Evolutionary conservation across 2,113 vertebrate species (phyloP), one percentile per base, ranked within the genome.

Genomic region (Arizona elegans): DNA sequence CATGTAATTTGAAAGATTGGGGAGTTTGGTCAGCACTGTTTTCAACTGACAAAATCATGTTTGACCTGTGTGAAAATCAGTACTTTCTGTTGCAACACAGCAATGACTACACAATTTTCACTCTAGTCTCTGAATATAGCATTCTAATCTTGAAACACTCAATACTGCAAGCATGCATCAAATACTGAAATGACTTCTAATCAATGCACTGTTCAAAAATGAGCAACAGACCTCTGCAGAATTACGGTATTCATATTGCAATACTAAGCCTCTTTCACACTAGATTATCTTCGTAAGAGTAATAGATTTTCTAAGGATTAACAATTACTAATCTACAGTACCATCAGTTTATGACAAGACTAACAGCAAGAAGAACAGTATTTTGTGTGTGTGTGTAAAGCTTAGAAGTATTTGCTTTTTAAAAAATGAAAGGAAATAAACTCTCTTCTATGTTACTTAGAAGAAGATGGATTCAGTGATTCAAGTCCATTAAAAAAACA

Each of bases 401-500:
- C 90, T 91, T 26, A 87, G 43, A 23, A 88, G 26, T 15, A 9
- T 91, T 56, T 38, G 6, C 3, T 33, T 92, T 6, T 24, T 53
- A n/a, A 65, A 58, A 33, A 52, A 52, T 75, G 70, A 87, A 38
- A 24, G 13, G 65, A 91, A 10, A 54, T 6, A 52, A 75, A 33
- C 15, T 13, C 17, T 81, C 21, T 38, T 33, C 33, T 94, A 58
- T 70, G 92, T 94, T 94, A 94, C 95, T 96, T 90, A 92, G 94
- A 94, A 95, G 94, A 90, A 92, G 86, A 94, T 15, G 47, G 6
- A 43, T 87, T 95, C 26, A 87, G n/a, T 91, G 92, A 94, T 94
- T 93, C 93, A 94, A 92, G 96, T 21, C 24, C 87, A 86, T 95
- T 95, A 91, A 91, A 90, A 90, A 94, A 95, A 90, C 33, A 1